Evolutionary conservation across 2,888 invertebrate species (phyloP), one percentile per base, ranked within the genome.

Genomic region (Phengaris arion): DNA sequence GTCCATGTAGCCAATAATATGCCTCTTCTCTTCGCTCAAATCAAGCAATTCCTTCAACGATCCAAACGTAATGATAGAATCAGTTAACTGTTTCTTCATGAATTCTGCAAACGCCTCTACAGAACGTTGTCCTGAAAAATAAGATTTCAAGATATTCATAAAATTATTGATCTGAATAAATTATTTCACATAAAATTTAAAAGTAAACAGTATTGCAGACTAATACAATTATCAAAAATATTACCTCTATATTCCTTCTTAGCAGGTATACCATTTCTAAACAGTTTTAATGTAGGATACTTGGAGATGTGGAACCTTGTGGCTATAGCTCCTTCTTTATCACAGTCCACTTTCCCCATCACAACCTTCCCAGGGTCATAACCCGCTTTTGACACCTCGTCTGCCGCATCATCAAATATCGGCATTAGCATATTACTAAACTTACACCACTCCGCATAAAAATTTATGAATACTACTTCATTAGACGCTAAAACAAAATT

Each of bases 361-460:
- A 98, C 97, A 10, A 99, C 98, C 88, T 95, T 96, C 12, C 98
- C 98, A 15, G 95, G 88, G 77, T 97, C 96, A 74, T 98, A 97
- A 84, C 97, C 97, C 80, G 96, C 96, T 84, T 95, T 95, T 54
- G 94, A 90, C 10, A 99, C 95, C 92, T 97, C 97, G 81, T 97
- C 97, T 10, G 99, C 97, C 64, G 99, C 98, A 89, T 99, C 98
- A 88, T 98, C 98, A 91, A 98, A 99, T 84, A 99, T 96, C 12
- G 99, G 99, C 89, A 97, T 97, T 86, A 99, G 94, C 93, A 98
- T 96, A 89, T 98, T 99, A 94, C 99, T 99, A 94, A 99, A 99
- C 85, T 98, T 96, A 94, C 99, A 99, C 99, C 99, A 99, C 87
- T 99, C 99, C 52, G 99, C 99, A 94, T 99, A 99, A 92, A 99